Percentiles rank a stretch among this genome's conserved stretches.
phyloP scores from a whole-genome alignment of 2,113 vertebrate genomes.

The Pongo abelii region DNA sequence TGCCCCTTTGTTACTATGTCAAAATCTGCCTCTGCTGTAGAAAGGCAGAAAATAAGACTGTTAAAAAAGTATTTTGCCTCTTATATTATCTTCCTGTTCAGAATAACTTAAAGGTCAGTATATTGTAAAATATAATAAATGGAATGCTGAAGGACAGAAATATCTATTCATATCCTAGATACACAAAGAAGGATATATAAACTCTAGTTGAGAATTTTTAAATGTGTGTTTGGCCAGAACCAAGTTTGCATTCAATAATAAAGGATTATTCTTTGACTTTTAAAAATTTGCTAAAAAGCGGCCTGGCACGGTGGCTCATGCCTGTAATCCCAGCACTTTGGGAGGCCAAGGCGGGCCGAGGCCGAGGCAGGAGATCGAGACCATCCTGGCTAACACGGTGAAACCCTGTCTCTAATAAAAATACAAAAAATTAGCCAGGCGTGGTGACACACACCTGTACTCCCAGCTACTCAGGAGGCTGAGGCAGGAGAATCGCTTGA shows the following conservation, averaged over 20 bases:
- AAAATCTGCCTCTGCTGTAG: conserved; percentile 88
- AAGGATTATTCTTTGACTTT: neutral
- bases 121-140: neutral
- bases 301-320: too few species aligned
- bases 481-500: too few species aligned
- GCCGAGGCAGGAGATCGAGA: too few species aligned
- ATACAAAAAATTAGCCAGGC: too few species aligned
- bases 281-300: neutral
- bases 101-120: conserved; percentile 20
- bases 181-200: conserved; percentile 1
- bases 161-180: neutral
- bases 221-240: conserved; percentile 16
- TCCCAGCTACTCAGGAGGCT: too few species aligned
- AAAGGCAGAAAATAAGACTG: conserved; percentile 76
- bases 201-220: conserved; percentile 10
- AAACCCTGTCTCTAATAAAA: too few species aligned
- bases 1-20: conserved; percentile 92
- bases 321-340: too few species aligned
- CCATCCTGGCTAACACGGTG: too few species aligned
- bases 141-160: neutral
- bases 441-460: too few species aligned
- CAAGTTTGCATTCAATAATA: conserved; percentile 33
- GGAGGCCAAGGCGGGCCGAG: too few species aligned
- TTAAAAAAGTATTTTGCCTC: conserved; percentile 39
- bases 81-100: conserved; percentile 6